Base-by-base conservation (phyloP, 2,797 vertebrate species). In the Triplophysa yarkandensis region DNA sequence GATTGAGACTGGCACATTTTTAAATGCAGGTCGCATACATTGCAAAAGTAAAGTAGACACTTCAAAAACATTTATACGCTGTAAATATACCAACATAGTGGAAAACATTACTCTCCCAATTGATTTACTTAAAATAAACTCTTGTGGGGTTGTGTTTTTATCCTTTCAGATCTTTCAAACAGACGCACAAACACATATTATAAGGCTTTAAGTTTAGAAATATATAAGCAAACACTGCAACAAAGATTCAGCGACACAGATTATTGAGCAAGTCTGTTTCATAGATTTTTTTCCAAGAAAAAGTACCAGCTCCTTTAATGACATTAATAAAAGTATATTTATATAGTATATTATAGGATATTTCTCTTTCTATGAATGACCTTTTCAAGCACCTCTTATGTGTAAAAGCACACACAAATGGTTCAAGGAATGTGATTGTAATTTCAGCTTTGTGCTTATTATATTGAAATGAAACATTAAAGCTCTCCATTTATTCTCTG, bases 91-190 rank as follows among this genome's bases (percentile, higher is more conserved):
- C 10, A 36, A 4, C 9, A 54, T 61, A n/a, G n/a, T 21, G 6
- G 4, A 0, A 25, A 6, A 30, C n/a, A 39, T 39, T 39, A 2
- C 3, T 73, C 19, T 54, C 50, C 21, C 39, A 30, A 39, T 10
- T 50, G 11, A 71, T 46, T 60, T 8, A 44, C 27, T 23, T 5
- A 13, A 6, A 25, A 62, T 0, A 46, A 19, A 14, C 4, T 6
- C 48, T 32, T 17, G 2, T 36, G 21, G 14, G 2, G 25, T 63
- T 9, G 13, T 28, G 6, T 7, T 34, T 23, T 13, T 71, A 17
- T 48, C 54, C 23, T 32, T 16, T 13, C 28, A 60, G 55, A 48
- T 70, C 68, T 48, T 70, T 1, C 19, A 32, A n/a, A n/a, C 14
- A 13, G n/a, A n/a, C 27, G 44, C 60, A 44, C 28, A 57, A 5